Conservation (phyloP, 2,113 vertebrate species). For the Urocynchramus pylzowi region DNA sequence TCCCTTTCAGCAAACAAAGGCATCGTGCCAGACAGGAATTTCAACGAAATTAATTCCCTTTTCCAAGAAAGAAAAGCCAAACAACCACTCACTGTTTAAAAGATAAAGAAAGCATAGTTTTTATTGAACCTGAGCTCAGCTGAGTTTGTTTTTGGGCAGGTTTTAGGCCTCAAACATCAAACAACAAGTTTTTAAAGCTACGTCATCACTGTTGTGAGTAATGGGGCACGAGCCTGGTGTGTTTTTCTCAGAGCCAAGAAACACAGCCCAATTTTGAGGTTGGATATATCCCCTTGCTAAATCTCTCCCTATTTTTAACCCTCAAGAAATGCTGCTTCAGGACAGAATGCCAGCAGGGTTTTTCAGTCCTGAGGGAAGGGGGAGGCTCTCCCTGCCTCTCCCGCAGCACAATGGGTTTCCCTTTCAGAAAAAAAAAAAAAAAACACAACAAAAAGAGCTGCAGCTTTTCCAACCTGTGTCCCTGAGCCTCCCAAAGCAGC, state of each 20-base stretch:
- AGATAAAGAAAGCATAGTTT: neutral
- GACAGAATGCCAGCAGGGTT: neutral
- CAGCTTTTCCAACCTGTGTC: slow-evolving; percentile 49
- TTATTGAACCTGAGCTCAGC: neutral
- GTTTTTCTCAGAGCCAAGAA: neutral
- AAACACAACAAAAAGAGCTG: neutral
- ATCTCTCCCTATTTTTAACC: slow-evolving; percentile 31
- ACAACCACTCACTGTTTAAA: neutral
- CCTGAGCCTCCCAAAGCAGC: neutral
- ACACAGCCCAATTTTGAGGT: neutral
- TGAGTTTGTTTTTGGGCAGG: neutral
- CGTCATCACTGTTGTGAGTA: neutral
- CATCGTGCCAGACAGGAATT: neutral
- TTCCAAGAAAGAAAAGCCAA: neutral
- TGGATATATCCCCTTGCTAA: neutral
- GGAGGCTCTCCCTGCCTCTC: neutral
- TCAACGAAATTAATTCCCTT: neutral
- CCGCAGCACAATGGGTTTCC: slow-evolving; percentile 40
- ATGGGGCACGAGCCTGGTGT: neutral
- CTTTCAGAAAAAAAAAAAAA: neutral
- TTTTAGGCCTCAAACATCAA: neutral
- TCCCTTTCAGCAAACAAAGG: neutral
- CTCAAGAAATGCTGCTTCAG: neutral
- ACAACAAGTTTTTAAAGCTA: neutral
- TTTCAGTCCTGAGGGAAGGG: neutral